Evolutionary conservation across 2,113 vertebrate genomes (phyloP).

Genomic region (Zingel zingel): DNA sequence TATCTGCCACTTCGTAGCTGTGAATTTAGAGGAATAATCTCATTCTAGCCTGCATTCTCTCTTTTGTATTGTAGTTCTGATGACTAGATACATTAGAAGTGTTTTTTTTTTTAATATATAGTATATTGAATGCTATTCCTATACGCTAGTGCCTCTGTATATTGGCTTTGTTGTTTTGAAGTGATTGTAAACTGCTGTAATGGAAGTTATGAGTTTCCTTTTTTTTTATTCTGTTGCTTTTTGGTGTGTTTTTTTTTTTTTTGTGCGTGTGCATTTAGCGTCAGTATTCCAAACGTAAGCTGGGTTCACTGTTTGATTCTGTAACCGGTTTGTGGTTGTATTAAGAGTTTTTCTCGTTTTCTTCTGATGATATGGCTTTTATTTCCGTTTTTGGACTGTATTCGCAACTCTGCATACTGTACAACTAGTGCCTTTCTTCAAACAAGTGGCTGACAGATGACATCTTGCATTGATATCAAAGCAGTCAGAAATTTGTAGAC

Average conservation of each 20-base stretch:
- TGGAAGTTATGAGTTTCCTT: slow-evolving; percentile 90
- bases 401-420: slow-evolving; percentile 76
- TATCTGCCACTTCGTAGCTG: slow-evolving; percentile 98
- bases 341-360: slow-evolving; percentile 78
- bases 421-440: slow-evolving; percentile 79
- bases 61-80: slow-evolving; percentile 91
- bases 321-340: slow-evolving; percentile 89
- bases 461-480: slow-evolving; percentile 27
- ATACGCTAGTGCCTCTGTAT: slow-evolving; percentile 84
- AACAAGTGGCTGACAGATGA: slow-evolving; percentile 50
- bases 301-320: slow-evolving; percentile 93
- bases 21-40: slow-evolving; percentile 98
- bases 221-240: slow-evolving; percentile 44
- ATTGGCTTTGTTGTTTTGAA: slow-evolving; percentile 95
- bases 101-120: slow-evolving; percentile 70
- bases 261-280: slow-evolving; percentile 79
- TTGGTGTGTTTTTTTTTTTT: slow-evolving; percentile 21
- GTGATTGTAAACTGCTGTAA: slow-evolving; percentile 99
- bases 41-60: slow-evolving; percentile 93
- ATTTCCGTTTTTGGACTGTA: slow-evolving; percentile 70
- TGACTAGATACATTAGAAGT: slow-evolving; percentile 91
- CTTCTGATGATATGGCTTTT: slow-evolving; percentile 84
- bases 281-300: slow-evolving; percentile 95
- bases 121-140: slow-evolving; percentile 78
- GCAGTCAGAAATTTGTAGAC: slow-evolving; percentile 19